Evolutionary conservation across 2,888 invertebrate genomes (phyloP), one percentile per base, ranked within the genome.

Genomic region (Trichopoda pennipes): DNA sequence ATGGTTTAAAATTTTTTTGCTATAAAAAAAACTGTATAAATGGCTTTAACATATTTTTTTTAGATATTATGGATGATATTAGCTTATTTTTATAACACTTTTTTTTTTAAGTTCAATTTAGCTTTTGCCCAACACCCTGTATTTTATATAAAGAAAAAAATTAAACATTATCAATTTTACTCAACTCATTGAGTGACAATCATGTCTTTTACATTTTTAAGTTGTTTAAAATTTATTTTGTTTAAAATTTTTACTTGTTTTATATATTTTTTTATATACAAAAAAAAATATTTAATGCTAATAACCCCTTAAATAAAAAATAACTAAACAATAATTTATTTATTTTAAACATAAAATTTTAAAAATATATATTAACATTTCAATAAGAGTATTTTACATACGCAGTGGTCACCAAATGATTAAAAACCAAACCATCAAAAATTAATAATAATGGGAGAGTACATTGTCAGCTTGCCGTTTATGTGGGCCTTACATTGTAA

Each of bases 401-500:
- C 88, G 90, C 90, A 90, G 90, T 91, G 91, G 91, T 91, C 91
- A 91, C 21, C 79, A 79, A 72, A 58, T 49, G 12, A 66, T 60
- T 12, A n/a, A 14, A 44, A 47, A 51, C 49, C 16, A 53, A 9
- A 0, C 19, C 51, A 8, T 16, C 35, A 58, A 75, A 68, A 44
- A 38, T n/a, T n/a, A n/a, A 35, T 58, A 44, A 61, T 42, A 38
- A 38, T 89, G 90, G 91, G 91, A 91, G 89, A 90, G 91, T 91
- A 91, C 91, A 91, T 89, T 90, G 92, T 92, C 93, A 93, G 93
- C 93, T 93, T 93, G 93, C 93, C 93, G 94, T 93, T 94, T 93
- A 93, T 93, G 94, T 94, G 92, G 93, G 93, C 93, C 93, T 90
- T 88, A 90, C 90, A 86, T 89, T 89, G 89, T 89, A 86, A 87